phyloP scores from a whole-genome alignment of 2,113 vertebrate genomes.

The Ailuropoda melanoleuca region DNA sequence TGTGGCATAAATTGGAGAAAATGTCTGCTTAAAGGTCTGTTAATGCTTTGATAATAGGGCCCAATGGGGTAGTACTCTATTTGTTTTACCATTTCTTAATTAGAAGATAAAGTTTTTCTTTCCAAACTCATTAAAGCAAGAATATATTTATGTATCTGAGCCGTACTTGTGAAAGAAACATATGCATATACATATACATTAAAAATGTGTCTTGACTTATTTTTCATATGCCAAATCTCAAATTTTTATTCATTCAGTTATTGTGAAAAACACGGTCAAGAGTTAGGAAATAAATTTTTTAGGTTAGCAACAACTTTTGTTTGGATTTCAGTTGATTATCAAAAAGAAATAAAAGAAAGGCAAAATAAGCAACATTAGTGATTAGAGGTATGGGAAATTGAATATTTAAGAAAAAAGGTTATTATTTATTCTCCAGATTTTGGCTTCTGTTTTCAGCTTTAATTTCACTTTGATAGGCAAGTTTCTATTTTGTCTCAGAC shows the following conservation, averaged over 20 bases:
- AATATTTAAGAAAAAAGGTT: neutral
- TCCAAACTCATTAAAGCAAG: slow-evolving; percentile 25
- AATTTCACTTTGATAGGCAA: neutral
- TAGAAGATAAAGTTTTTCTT: slow-evolving; percentile 23
- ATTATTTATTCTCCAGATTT: neutral
- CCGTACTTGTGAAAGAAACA: neutral
- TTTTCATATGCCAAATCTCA: neutral
- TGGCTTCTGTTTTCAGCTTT: neutral
- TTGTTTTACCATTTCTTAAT: neutral
- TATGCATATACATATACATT: neutral
- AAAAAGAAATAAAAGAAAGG: neutral
- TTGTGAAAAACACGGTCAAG: neutral
- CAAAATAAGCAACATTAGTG: neutral
- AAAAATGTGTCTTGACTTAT: neutral
- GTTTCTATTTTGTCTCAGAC: neutral
- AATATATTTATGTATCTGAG: neutral
- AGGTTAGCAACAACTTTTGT: neutral
- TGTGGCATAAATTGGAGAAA: neutral
- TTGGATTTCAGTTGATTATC: neutral
- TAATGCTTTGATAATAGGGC: neutral
- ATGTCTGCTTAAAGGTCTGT: neutral
- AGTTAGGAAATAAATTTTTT: neutral
- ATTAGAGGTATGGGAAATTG: neutral
- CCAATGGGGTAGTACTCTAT: neutral
- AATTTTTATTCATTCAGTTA: neutral